Percentiles rank a stretch among this genome's conserved stretches.
phyloP scores from a whole-genome alignment of 2,113 vertebrate species.

The Gnathonemus longibarbis region DNA sequence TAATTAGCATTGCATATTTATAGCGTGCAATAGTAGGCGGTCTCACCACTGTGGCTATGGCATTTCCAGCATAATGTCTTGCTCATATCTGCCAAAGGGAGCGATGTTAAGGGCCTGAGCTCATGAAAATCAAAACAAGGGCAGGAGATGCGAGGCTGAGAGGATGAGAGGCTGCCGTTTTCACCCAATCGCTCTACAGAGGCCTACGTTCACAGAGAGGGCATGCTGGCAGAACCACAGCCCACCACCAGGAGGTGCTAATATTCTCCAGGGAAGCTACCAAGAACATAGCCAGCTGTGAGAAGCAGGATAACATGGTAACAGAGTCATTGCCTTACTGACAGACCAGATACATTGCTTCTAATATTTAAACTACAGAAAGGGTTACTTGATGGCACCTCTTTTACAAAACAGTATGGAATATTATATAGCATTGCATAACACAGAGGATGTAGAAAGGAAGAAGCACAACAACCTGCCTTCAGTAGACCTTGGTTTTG shows the following conservation, averaged over 20 bases:
- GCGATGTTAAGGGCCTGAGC: background rate
- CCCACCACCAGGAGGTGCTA: background rate
- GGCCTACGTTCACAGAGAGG: background rate
- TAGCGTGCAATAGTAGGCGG: background rate
- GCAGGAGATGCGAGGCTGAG: background rate
- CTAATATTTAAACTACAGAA: background rate
- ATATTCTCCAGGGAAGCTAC: background rate
- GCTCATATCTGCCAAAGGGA: background rate
- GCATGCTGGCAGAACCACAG: background rate
- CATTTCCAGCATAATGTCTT: background rate
- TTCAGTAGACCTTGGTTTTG: background rate
- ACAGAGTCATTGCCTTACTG: background rate
- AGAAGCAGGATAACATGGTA: background rate
- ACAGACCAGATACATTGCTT: background rate
- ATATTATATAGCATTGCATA: no score
- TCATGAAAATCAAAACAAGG: background rate
- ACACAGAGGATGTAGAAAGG: no score
- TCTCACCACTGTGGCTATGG: background rate
- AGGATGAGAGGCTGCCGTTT: background rate
- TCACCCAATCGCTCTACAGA: background rate
- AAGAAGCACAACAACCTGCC: no score
- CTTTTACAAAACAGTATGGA: background rate
- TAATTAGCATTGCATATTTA: conserved; percentile 4
- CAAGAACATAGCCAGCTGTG: background rate
- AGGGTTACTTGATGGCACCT: background rate